A percentile compares a stretch with the other conserved stretches of the same genome.
Conservation (phyloP, 2,888 invertebrate species). For the Lepidocyrtoides sp. region DNA sequence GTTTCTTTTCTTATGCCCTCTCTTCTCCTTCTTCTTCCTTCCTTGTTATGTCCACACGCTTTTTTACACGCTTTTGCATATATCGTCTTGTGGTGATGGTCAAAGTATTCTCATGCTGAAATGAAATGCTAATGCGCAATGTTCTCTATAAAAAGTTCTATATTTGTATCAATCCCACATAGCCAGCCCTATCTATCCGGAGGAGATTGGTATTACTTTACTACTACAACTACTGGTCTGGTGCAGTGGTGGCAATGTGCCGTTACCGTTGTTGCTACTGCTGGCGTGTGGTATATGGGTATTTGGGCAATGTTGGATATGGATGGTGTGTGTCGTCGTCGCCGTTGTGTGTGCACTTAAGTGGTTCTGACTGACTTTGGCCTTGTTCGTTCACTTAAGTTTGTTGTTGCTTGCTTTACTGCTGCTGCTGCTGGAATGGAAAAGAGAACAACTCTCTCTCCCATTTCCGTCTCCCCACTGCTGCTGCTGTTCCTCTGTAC, state of each 20-base stretch:
- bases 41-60: constrained; percentile 1
- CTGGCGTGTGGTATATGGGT: constrained; percentile 40
- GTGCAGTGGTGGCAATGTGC: neutral
- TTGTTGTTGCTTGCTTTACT: neutral
- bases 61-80: constrained; percentile 11
- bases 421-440: neutral
- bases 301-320: constrained; percentile 24
- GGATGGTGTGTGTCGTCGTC: neutral
- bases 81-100: neutral
- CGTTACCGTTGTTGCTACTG: neutral
- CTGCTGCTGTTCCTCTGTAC: constrained; percentile 1
- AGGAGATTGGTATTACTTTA: neutral
- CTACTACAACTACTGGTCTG: neutral
- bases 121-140: constrained; percentile 20
- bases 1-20: neutral
- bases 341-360: constrained; percentile 40
- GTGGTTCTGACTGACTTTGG: constrained; percentile 61
- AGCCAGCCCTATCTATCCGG: constrained; percentile 3
- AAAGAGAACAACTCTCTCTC: neutral
- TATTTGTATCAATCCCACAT: too few relatives aligned
- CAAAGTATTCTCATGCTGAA: neutral
- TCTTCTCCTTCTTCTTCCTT: neutral
- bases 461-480: neutral
- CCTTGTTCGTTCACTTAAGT: constrained; percentile 68
- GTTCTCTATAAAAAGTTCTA: neutral